These are phyloP conservation scores for Hucho hucho DNA, from an alignment of 2,113 vertebrate genomes.

Conservation along the genomic window DNA sequence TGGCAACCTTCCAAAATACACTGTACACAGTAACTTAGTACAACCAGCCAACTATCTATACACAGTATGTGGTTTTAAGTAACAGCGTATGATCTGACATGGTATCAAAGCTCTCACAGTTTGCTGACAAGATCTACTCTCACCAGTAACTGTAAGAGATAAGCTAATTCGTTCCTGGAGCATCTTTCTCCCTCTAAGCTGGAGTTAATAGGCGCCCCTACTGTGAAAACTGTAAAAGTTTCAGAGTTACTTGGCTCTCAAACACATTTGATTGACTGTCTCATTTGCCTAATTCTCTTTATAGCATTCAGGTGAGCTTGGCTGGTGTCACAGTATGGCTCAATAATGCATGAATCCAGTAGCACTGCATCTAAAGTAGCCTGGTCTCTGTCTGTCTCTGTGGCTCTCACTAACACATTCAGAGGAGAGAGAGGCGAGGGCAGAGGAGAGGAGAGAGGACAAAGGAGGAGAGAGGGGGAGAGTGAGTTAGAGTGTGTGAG, in stretches of 20 bases:
- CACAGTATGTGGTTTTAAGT: constrained; percentile 5
- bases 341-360: constrained; percentile 42
- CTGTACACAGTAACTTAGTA: not conserved
- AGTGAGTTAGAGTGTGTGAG: too few species aligned
- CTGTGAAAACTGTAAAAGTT: too few species aligned
- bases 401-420: not conserved
- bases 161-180: too few species aligned
- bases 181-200: too few species aligned
- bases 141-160: too few species aligned
- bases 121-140: too few species aligned
- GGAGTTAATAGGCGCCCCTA: too few species aligned
- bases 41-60: not conserved
- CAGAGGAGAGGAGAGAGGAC: not conserved
- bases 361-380: constrained; percentile 12
- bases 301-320: constrained; percentile 26
- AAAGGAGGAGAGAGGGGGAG: not conserved
- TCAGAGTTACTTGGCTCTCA: not conserved
- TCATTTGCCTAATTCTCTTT: constrained; percentile 41
- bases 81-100: too few species aligned
- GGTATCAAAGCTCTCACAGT: too few species aligned
- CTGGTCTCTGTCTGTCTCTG: not conserved
- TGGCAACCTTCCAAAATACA: not conserved
- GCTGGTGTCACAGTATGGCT: constrained; percentile 18
- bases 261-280: constrained; percentile 32
- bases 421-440: not conserved